phyloP scores from a whole-genome alignment of 1,140 invertebrate genomes.

The Coelopa frigida region DNA sequence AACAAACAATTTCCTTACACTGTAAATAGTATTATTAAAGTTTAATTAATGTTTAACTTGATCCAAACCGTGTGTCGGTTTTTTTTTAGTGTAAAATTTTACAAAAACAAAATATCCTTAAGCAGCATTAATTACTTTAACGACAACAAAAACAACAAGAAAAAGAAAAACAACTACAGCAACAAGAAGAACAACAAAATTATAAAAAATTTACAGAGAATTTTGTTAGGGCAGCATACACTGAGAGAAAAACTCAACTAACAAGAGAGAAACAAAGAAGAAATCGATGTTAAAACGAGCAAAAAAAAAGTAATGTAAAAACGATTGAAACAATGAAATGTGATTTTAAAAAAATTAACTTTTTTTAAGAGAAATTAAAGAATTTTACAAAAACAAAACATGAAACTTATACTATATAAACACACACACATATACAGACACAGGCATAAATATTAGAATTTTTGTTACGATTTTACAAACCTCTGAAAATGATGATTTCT shows the following conservation, averaged over 20 bases:
- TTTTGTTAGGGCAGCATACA: not conserved
- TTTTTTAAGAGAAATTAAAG: too few relatives aligned
- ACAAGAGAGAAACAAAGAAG: too few relatives aligned
- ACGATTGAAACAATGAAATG: slow-evolving; percentile 4
- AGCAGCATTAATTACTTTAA: not conserved
- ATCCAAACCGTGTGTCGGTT: too few relatives aligned
- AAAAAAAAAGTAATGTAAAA: not conserved
- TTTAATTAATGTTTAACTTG: not conserved
- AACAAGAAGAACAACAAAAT: slow-evolving; percentile 6
- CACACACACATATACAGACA: too few relatives aligned
- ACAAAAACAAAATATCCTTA: too few relatives aligned
- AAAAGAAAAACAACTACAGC: not conserved
- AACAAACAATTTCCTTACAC: not conserved
- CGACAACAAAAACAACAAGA: not conserved
- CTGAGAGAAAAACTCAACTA: not conserved
- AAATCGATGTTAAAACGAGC: not conserved
- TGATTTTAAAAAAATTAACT: slow-evolving; percentile 12
- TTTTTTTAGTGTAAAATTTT: too few relatives aligned
- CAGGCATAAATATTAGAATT: too few relatives aligned
- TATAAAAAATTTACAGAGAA: not conserved
- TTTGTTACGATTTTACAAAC: too few relatives aligned
- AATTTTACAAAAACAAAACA: too few relatives aligned
- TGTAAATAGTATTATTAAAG: slow-evolving; percentile 10
- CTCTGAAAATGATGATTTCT: too few relatives aligned
- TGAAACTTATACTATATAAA: too few relatives aligned